A percentile compares a stretch with the other conserved stretches of the same genome.
These are phyloP conservation scores for Arvicola amphibius DNA, from an alignment of 2,797 vertebrate species.

Conservation along the genomic window DNA sequence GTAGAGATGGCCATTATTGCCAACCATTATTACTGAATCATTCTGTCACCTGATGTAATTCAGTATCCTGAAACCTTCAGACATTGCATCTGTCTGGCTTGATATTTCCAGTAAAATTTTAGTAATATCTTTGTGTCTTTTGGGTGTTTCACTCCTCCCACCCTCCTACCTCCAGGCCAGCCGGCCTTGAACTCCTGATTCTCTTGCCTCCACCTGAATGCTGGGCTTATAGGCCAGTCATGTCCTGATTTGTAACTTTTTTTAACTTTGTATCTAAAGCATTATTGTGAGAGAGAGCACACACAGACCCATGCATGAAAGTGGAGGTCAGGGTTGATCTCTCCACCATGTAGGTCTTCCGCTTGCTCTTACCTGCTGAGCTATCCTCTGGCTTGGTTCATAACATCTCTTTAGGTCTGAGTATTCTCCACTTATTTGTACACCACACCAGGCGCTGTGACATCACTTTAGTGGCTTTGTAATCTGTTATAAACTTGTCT, in stretches of 20 bases:
- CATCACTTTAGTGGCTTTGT: neutral
- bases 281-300: neutral
- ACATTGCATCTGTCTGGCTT: neutral
- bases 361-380: neutral
- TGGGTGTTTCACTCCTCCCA: neutral
- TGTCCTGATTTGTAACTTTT: neutral
- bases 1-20: conserved; percentile 37
- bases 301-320: neutral
- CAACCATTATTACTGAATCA: conserved; percentile 18
- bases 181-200: neutral
- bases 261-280: neutral
- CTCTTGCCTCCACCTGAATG: neutral
- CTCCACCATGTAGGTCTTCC: neutral
- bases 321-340: neutral
- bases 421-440: neutral
- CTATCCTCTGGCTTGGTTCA: neutral
- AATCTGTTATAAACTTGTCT: neutral
- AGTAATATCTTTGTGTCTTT: neutral
- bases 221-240: neutral
- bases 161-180: too few relatives aligned
- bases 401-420: neutral
- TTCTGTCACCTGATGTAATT: conserved; percentile 45
- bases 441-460: neutral
- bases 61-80: neutral
- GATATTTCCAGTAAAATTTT: conserved; percentile 32